A percentile compares a stretch with the other conserved stretches of the same genome.
Conservation (phyloP, 2,888 invertebrate genomes). For the Elmis aenea region DNA sequence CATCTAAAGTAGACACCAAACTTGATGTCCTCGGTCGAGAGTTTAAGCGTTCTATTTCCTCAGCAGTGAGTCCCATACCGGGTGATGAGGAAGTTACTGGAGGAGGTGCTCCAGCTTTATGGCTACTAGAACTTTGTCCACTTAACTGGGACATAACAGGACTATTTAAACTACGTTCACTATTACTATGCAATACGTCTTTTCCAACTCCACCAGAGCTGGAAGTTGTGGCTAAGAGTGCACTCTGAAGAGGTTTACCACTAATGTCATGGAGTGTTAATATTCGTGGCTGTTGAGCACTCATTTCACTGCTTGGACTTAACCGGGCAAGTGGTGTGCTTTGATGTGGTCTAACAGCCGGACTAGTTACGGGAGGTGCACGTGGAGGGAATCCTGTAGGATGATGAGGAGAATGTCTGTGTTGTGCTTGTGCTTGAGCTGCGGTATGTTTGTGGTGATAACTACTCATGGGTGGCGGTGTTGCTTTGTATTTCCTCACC, state of each 20-base stretch:
- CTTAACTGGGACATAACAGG: constrained; percentile 90
- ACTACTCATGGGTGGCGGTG: constrained; percentile 72
- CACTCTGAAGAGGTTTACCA: constrained; percentile 86
- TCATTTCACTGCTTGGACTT: constrained; percentile 88
- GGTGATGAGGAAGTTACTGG: constrained; percentile 63
- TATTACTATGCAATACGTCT: constrained; percentile 84
- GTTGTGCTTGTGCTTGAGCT: constrained; percentile 60
- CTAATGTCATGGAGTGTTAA: constrained; percentile 91
- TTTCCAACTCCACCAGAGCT: constrained; percentile 84
- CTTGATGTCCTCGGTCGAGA: constrained; percentile 84
- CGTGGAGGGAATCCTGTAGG: constrained; percentile 69
- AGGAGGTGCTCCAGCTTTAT: constrained; percentile 65
- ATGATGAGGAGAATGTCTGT: constrained; percentile 74
- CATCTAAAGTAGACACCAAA: constrained; percentile 86
- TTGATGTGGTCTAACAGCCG: constrained; percentile 71
- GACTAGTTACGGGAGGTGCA: constrained; percentile 67
- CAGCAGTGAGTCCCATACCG: constrained; percentile 84
- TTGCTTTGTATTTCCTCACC: constrained; percentile 81
- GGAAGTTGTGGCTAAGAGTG: constrained; percentile 82
- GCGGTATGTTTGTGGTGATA: constrained; percentile 75
- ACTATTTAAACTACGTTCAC: constrained; percentile 86
- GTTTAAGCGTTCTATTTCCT: constrained; percentile 88
- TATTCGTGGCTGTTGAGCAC: constrained; percentile 86
- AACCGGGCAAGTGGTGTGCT: constrained; percentile 86
- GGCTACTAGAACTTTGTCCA: constrained; percentile 77